These are phyloP conservation scores for Pagrus major DNA, from an alignment of 2,113 vertebrate genomes.

Conservation along the genomic window DNA sequence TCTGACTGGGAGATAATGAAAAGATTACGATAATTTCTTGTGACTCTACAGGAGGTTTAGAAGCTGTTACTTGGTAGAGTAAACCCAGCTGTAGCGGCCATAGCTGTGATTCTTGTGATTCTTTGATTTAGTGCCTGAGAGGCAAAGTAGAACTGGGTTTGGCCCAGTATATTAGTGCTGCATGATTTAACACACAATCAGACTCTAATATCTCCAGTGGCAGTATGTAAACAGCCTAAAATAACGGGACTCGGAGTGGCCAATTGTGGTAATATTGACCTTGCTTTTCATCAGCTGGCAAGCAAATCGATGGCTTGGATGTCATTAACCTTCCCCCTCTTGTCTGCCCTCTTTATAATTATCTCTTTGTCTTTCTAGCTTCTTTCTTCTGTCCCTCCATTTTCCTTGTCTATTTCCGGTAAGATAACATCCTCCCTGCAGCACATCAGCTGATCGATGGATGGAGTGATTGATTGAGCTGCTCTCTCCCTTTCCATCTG, in stretches of 20 bases:
- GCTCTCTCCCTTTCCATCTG: not conserved
- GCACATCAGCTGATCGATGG: constrained; percentile 62
- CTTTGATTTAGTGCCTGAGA: constrained; percentile 29
- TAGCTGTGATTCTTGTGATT: constrained; percentile 48
- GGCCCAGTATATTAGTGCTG: constrained; percentile 23
- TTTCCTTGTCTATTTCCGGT: constrained; percentile 42
- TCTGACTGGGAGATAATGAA: not conserved
- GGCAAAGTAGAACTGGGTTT: constrained; percentile 50
- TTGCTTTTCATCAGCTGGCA: constrained; percentile 60
- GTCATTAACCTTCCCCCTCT: constrained; percentile 64
- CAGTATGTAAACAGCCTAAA: constrained; percentile 42
- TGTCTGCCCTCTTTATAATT: constrained; percentile 42
- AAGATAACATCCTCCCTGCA: constrained; percentile 54
- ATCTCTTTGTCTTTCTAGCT: constrained; percentile 41
- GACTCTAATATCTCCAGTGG: constrained; percentile 9
- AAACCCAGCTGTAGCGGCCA: constrained; percentile 10
- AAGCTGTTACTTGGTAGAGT: constrained; percentile 34
- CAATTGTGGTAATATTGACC: constrained; percentile 62
- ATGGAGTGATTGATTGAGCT: constrained; percentile 53
- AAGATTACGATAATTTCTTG: not conserved
- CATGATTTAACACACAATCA: constrained; percentile 44
- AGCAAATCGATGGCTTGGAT: constrained; percentile 66
- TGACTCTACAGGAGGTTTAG: constrained; percentile 7
- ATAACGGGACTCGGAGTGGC: constrained; percentile 12
- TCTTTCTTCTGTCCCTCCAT: constrained; percentile 34